Evolutionary conservation across 2,888 invertebrate species (phyloP), one percentile per base, ranked within the genome.

Genomic region (Cremastinae sp.): DNA sequence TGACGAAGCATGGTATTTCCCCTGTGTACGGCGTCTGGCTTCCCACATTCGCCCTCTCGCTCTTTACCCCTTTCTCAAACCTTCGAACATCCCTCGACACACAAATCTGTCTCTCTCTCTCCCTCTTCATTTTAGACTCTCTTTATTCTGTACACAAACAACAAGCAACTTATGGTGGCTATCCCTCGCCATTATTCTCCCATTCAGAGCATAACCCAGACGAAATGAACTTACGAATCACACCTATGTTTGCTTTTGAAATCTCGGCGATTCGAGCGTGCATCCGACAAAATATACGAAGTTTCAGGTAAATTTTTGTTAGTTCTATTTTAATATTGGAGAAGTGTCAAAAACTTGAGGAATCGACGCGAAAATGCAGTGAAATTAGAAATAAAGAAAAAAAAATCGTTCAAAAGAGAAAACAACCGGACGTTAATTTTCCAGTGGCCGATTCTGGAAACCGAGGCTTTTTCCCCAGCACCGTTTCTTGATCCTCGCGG

Each of bases 1-100:
- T 88, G 89, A 89, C 89, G 89, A 89, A 89, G 88, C 89, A 88
- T 88, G 88, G 88, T 89, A 88, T 89, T 88, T 89, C 89, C 89
- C 89, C 84, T 86, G 88, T 87, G 89, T 87, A 87, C 85, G 82
- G 81, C 84, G 84, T 85, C 85, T 86, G 84, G 83, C 78, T 81
- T 80, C 79, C 80, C 80, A 81, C 72, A 74, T 41, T 37, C 66
- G 72, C 70, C 55, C 72, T 61, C 74, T 28, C 56, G 65, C 56
- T 72, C 69, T 56, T 43, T 51, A 22, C 45, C 66, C 53, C 55
- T 20, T 22, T 53, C 66, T 28, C 62, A n/a, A 14, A 61, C 72
- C 18, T 43, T 35, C 39, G 22, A 12, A 22, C 37, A 53, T 53
- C 68, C 49, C 37, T 14, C 58, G 37, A 41, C 56, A 61, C 56